Evolutionary conservation across 2,113 vertebrate genomes (phyloP).

Genomic region (Neopipo cinnamomea): DNA sequence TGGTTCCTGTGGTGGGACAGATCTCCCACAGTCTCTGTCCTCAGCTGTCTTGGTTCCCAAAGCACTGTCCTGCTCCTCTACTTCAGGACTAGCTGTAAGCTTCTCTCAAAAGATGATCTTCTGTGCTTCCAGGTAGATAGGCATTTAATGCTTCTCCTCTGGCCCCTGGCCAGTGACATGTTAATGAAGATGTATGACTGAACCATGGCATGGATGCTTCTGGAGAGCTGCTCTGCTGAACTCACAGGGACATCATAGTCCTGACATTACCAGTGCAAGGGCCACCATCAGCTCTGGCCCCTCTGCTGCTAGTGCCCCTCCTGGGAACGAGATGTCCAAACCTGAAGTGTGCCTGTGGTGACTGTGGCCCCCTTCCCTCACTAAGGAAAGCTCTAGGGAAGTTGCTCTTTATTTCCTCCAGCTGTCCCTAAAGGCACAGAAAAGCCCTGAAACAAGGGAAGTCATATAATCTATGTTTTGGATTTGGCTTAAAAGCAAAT

Average conservation of each 20-base stretch:
- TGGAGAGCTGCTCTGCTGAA: background rate
- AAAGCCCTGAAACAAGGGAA: slow-evolving; percentile 17
- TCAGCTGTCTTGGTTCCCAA: background rate
- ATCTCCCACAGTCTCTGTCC: background rate
- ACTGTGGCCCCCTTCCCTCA: background rate
- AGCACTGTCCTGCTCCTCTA: background rate
- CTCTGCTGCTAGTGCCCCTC: background rate
- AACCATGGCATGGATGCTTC: background rate
- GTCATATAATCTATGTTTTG: slow-evolving; percentile 21
- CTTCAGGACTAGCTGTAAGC: background rate
- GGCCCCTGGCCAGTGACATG: accelerated
- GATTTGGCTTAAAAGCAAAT: slow-evolving; percentile 2
- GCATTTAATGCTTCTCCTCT: background rate
- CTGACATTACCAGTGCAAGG: background rate
- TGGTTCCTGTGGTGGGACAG: background rate
- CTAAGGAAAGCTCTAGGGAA: background rate
- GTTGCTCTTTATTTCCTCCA: slow-evolving; percentile 21
- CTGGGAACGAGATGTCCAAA: background rate
- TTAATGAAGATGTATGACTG: background rate
- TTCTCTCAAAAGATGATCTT: background rate
- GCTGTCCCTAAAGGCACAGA: background rate
- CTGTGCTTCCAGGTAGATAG: background rate
- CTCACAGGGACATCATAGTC: accelerated
- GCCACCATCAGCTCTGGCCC: background rate
- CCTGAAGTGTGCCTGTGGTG: background rate